Evolutionary conservation across 2,797 vertebrate species (phyloP), one percentile per base, ranked within the genome.

Genomic region (Eulemur albifrons): DNA sequence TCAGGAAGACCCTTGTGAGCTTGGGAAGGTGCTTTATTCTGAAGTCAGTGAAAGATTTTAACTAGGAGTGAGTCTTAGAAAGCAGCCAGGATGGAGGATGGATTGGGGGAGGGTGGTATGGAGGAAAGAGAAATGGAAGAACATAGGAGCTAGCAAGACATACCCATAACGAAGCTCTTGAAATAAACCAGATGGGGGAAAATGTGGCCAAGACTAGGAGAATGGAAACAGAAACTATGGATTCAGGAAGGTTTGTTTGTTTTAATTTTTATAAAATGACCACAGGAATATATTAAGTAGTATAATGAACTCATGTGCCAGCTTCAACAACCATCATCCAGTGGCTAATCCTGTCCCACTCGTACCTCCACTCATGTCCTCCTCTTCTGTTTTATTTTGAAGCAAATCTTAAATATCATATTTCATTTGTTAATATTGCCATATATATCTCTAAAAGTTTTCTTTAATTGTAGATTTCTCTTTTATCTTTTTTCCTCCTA

Each of bases 1-100:
- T 89, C 38, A 76, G 52, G 10, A 93, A 93, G 43, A 21, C 20
- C 23, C 52, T 76, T 65, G 35, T 69, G 61, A 95, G 35, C 21
- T 67, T 88, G 35, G 72, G 23, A 83, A 80, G 40, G n/a, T 88
- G 65, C 27, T 87, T 95, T 94, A 70, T 96, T 93, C 17, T 84
- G 50, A 93, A 82, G 80, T 57, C 40, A 79, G 20, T 86, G 54
- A 76, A 65, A 80, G 40, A 52, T 82, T 96, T 92, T 69, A 95
- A 92, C n/a, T 93, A 89, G 70, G 59, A 85, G 25, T 70, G 81
- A 80, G 48, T 54, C 87, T 90, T 88, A 88, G 48, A 69, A 93
- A 65, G 45, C 72, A 89, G 43, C 32, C 69, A 59, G 15, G 32
- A 20, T 83, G 9, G 69, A 90, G 86, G 81, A 92, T 89, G 38